Conservation (phyloP, 2,797 vertebrate species). For the Neomorphus geoffroyi region DNA sequence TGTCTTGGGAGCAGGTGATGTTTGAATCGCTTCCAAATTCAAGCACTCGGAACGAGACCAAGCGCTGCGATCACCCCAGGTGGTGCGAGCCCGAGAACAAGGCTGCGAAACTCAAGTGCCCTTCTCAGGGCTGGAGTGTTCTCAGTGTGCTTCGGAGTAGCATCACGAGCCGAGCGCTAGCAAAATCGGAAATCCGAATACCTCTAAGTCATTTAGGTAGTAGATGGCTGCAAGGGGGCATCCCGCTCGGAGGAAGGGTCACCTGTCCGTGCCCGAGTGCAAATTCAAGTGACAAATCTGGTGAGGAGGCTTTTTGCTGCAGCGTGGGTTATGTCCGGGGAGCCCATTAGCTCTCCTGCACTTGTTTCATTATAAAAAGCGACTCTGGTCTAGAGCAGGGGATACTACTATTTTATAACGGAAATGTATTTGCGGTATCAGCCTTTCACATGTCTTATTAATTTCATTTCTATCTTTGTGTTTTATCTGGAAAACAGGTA, state of each 20-base stretch:
- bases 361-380: background rate
- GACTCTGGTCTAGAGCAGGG: background rate
- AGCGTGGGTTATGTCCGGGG: background rate
- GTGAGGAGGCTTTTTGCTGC: background rate
- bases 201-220: background rate
- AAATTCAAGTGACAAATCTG: background rate
- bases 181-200: no score
- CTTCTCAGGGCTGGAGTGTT: background rate
- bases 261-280: background rate
- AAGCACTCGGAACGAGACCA: background rate
- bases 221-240: background rate
- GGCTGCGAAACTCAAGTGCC: background rate
- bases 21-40: background rate
- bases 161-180: accelerated
- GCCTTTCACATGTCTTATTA: background rate
- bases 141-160: background rate
- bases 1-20: background rate
- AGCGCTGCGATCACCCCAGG: background rate
- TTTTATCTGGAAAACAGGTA: background rate
- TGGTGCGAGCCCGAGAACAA: background rate
- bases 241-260: background rate
- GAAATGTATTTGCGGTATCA: background rate
- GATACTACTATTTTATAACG: background rate
- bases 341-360: background rate
- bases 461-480: background rate